These are phyloP conservation scores for Pangasianodon hypophthalmus DNA, from an alignment of 2,113 vertebrate genomes.

Conservation along the genomic window DNA sequence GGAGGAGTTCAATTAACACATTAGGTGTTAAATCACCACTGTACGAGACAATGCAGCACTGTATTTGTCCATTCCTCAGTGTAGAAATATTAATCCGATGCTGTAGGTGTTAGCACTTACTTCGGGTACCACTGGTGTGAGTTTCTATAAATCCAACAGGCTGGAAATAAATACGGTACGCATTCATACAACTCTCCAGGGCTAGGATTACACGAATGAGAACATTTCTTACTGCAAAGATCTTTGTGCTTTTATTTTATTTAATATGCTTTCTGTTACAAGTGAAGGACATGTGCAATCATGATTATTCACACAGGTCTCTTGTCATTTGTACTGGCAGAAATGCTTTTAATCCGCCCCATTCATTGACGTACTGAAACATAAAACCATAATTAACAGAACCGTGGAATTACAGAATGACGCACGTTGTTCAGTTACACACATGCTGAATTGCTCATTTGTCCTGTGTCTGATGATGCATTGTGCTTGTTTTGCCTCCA, in stretches of 20 bases:
- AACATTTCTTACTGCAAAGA: background rate
- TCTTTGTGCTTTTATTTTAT: background rate
- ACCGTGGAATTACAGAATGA: background rate
- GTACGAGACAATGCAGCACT: background rate
- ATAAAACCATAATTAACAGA: slow-evolving; percentile 20
- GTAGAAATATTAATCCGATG: background rate
- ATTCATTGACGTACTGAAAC: background rate
- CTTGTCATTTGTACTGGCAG: background rate
- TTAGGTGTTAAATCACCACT: background rate
- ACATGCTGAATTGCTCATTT: background rate
- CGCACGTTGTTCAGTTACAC: background rate
- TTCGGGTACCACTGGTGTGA: background rate
- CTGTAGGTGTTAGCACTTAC: background rate
- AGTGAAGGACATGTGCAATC: background rate
- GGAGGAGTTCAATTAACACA: background rate
- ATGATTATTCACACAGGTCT: background rate
- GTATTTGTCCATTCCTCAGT: background rate
- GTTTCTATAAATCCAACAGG: background rate
- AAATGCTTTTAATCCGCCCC: background rate
- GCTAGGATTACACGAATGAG: background rate
- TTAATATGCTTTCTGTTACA: background rate
- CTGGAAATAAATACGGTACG: background rate
- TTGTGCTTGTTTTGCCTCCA: background rate
- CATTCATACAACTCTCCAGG: background rate
- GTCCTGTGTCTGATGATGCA: background rate